Conservation (phyloP, 1,140 invertebrate genomes). For the Drosophila ogumai region DNA sequence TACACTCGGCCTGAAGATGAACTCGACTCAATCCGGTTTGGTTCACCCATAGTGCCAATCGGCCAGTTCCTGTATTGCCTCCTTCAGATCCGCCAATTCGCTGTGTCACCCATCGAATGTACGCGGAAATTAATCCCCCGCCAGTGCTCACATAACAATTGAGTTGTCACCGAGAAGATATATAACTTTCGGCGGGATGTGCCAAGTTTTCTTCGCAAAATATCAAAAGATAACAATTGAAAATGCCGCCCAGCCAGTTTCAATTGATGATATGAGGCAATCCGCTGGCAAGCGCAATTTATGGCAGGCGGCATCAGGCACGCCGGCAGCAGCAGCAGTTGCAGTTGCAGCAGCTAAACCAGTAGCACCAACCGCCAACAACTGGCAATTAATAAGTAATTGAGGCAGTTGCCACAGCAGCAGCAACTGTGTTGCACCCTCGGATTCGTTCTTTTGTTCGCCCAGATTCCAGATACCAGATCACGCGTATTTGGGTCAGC, state of each 20-base stretch:
- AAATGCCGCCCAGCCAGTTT: slow-evolving; percentile 47
- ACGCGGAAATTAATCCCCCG: slow-evolving; percentile 44
- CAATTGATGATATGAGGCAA: slow-evolving; percentile 75
- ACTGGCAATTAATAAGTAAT: slow-evolving; percentile 77
- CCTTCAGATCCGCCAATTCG: slow-evolving; percentile 24
- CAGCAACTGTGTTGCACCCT: slow-evolving; percentile 54
- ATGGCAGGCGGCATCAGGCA: slow-evolving; percentile 63
- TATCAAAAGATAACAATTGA: slow-evolving; percentile 62
- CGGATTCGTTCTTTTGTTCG: slow-evolving; percentile 65
- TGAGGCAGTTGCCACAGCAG: slow-evolving; percentile 63
- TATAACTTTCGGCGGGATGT: slow-evolving; percentile 38
- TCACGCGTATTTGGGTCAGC: slow-evolving; percentile 63
- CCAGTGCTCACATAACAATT: slow-evolving; percentile 47
- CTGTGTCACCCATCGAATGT: slow-evolving; percentile 34
- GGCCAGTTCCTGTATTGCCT: slow-evolving; percentile 34
- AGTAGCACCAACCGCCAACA: slow-evolving; percentile 36
- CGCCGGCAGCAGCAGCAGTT: slow-evolving; percentile 26
- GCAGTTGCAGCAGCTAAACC: slow-evolving; percentile 63
- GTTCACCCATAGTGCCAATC: slow-evolving; percentile 23
- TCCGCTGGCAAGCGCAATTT: slow-evolving; percentile 71
- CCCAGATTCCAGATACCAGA: slow-evolving; percentile 5
- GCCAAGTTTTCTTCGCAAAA: slow-evolving; percentile 40
- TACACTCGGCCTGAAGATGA: slow-evolving; percentile 30
- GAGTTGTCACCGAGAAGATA: slow-evolving; percentile 46
- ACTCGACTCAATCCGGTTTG: slow-evolving; percentile 33